phyloP scores from a whole-genome alignment of 2,797 vertebrate species.

The Pseudochirops cupreus region DNA sequence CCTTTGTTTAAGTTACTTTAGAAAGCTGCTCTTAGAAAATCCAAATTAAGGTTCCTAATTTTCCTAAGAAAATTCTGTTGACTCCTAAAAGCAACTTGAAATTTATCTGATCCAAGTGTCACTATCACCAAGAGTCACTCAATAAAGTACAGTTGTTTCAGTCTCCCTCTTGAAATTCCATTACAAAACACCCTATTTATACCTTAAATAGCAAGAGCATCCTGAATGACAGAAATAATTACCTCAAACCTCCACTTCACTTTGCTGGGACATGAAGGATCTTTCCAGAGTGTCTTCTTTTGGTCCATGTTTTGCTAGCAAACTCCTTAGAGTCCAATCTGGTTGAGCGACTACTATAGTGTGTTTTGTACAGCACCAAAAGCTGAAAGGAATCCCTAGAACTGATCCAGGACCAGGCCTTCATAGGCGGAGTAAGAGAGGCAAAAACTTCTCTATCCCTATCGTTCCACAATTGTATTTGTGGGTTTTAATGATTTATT shows the following conservation, averaged over 20 bases:
- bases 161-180: constrained; percentile 16
- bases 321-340: constrained; percentile 41
- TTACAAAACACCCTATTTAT: constrained; percentile 58
- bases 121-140: constrained; percentile 20
- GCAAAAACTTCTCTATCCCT: constrained; percentile 5
- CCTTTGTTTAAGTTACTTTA: neutral
- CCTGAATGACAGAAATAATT: constrained; percentile 47
- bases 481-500: neutral
- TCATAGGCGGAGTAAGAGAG: neutral
- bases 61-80: neutral
- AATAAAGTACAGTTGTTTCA: neutral
- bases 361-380: constrained; percentile 37
- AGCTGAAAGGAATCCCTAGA: neutral
- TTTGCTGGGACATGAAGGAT: constrained; percentile 47
- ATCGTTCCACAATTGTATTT: constrained; percentile 17
- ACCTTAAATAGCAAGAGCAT: constrained; percentile 38
- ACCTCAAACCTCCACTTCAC: constrained; percentile 41
- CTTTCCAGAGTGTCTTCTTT: constrained; percentile 70
- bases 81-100: neutral
- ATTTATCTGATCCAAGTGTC: constrained; percentile 39
- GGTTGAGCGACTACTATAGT: constrained; percentile 22
- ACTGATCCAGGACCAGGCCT: constrained; percentile 9
- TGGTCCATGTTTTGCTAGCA: constrained; percentile 35
- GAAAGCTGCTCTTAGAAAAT: neutral
- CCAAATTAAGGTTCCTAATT: neutral